Base-by-base conservation (phyloP, 2,888 invertebrate species). In the Melipona beecheii region DNA sequence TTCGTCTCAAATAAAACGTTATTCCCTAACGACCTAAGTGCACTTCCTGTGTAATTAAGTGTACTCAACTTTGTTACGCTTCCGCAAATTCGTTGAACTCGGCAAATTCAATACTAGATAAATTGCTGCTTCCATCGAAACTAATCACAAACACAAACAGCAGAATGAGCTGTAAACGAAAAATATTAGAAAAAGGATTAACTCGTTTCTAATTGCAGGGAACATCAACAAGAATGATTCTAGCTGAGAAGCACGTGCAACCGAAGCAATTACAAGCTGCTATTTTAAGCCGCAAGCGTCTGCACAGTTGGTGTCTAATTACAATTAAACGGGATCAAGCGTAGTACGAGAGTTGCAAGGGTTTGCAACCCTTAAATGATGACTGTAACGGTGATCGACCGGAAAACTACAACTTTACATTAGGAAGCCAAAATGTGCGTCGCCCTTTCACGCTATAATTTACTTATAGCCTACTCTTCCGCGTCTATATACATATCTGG, bases 391-490 rank as follows among this genome's bases (percentile, higher is more conserved):
- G 27, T 85, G 52, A 85, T 85, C 70, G 80, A 24, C 43, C 54
- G 64, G 75, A 56, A 65, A 85, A 68, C 56, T 64, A 27, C 62
- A 65, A 56, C 65, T 77, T 77, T 54, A 68, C 68, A 73, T 64
- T 69, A 84, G 79, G 89, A 89, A 89, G 89, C 89, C 89, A 78
- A 78, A 81, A 82, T 85, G 82, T 86, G 87, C 89, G 71, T 60
- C 72, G 24, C 75, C 68, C 70, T 70, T 82, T 60, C 24, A 43
- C 36, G 78, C 62, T 52, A 64, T 90, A 90, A 90, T 90, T 86
- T 86, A 86, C 84, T 90, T 90, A 90, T 87, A 88, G 86, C 76
- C 83, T 78, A 83, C 83, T 77, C 84, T 87, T 83, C 84, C 73
- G 71, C 9, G 60, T 43, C 27, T 36, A 17, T 36, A 73, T 27